Percentiles rank a stretch among this genome's conserved stretches.
Conservation (phyloP, 2,888 invertebrate species). For the Glyphotaelius pellucidus region DNA sequence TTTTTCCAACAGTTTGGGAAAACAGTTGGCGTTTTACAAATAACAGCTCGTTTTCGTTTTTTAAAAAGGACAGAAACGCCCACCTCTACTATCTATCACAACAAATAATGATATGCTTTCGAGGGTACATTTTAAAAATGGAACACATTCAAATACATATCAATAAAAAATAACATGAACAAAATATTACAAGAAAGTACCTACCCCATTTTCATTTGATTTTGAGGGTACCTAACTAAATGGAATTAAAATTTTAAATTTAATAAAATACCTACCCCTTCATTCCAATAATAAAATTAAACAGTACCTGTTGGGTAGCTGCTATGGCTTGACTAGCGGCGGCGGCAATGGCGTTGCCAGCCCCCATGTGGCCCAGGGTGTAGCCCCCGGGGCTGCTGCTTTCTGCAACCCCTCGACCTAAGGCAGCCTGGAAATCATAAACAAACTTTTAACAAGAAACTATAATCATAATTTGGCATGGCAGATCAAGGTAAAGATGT, state of each 20-base stretch:
- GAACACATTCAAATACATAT: background rate
- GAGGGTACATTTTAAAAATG: background rate
- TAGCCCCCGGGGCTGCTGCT: conserved; percentile 77
- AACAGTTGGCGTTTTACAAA: too few relatives aligned
- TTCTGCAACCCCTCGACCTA: conserved; percentile 73
- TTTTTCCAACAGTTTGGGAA: too few relatives aligned
- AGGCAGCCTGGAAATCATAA: conserved; percentile 70
- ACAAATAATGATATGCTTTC: background rate
- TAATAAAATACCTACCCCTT: background rate
- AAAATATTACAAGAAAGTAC: background rate
- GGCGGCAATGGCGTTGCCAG: conserved; percentile 92
- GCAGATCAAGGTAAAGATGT: background rate
- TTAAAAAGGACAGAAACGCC: too few relatives aligned
- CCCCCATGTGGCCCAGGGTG: conserved; percentile 89
- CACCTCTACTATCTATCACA: too few relatives aligned
- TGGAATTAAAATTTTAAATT: background rate
- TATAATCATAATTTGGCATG: background rate
- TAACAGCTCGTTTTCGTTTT: too few relatives aligned
- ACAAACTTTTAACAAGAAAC: background rate
- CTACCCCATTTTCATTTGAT: background rate
- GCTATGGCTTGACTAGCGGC: conserved; percentile 98
- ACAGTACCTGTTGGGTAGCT: conserved; percentile 89
- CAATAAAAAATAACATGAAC: background rate
- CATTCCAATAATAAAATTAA: background rate
- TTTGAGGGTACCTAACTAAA: background rate